Conservation (phyloP, 2,797 vertebrate species). For the Melanogrammus aeglefinus region DNA sequence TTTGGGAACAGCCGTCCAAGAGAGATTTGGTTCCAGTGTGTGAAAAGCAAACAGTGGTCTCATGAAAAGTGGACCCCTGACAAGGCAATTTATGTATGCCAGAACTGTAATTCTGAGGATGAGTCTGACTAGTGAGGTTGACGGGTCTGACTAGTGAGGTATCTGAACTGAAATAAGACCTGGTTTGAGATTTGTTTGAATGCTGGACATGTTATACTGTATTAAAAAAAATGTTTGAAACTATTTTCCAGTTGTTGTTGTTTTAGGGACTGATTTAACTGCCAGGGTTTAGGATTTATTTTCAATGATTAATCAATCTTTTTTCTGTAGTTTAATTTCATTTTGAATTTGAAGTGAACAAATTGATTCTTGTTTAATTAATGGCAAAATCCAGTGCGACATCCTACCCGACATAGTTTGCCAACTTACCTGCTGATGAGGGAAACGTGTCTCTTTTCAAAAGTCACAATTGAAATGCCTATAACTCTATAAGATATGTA, state of each 20-base stretch:
- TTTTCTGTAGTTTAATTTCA: background rate
- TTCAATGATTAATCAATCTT: background rate
- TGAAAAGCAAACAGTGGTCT: background rate
- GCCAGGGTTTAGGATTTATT: background rate
- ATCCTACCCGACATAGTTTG: background rate
- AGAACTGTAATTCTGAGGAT: background rate
- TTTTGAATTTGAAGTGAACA: background rate
- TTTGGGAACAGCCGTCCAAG: background rate
- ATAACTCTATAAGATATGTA: background rate
- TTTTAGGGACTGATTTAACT: background rate
- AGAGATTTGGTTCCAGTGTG: constrained; percentile 3
- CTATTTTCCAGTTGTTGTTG: background rate
- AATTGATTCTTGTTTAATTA: background rate
- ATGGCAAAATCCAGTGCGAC: background rate
- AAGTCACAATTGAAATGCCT: background rate
- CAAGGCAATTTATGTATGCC: background rate
- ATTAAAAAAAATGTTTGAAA: background rate
- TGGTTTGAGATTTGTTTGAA: background rate
- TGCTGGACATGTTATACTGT: background rate
- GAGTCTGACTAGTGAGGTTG: background rate
- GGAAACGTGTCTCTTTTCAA: background rate
- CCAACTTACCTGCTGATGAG: background rate
- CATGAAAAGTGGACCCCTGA: background rate
- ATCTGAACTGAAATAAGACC: background rate
- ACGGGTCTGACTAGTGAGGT: too few relatives aligned